Evolutionary conservation across 2,888 invertebrate genomes (phyloP).

Genomic region (Protonemura montana): DNA sequence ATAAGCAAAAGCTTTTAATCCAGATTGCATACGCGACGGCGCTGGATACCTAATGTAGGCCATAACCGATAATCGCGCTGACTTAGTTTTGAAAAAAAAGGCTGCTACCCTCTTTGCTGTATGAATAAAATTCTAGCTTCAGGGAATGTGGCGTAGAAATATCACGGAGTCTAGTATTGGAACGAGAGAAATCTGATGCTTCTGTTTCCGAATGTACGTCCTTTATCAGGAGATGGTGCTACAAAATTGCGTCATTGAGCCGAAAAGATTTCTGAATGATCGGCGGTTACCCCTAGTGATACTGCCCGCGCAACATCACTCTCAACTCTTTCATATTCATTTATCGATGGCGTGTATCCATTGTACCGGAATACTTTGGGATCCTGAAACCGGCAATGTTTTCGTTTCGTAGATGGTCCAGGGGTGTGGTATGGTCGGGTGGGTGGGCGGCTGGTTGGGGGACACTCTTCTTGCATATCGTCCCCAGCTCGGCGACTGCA

Average conservation of each 20-base stretch:
- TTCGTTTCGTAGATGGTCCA: not conserved
- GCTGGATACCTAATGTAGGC: not conserved
- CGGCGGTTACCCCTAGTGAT: too few species aligned
- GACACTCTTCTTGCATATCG: slow-evolving; percentile 28
- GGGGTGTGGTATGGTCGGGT: not conserved
- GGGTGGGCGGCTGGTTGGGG: slow-evolving; percentile 31
- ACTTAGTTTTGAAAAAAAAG: not conserved
- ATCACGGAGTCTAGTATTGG: too few species aligned
- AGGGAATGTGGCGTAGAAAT: too few species aligned
- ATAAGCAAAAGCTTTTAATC: slow-evolving; percentile 21
- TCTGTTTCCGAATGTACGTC: too few species aligned
- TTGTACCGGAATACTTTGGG: not conserved
- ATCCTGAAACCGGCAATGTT: not conserved
- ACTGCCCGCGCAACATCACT: too few species aligned
- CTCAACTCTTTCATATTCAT: not conserved
- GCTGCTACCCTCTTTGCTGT: too few species aligned
- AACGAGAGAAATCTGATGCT: too few species aligned
- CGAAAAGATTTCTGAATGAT: too few species aligned
- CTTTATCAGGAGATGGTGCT: too few species aligned
- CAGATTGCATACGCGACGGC: not conserved
- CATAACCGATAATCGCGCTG: not conserved
- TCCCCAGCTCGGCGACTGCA: slow-evolving; percentile 41
- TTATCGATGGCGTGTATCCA: not conserved
- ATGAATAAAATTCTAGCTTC: too few species aligned
- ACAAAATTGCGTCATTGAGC: too few species aligned